Evolutionary conservation across 2,888 invertebrate genomes (phyloP).

Genomic region (Anthophora plumipes): DNA sequence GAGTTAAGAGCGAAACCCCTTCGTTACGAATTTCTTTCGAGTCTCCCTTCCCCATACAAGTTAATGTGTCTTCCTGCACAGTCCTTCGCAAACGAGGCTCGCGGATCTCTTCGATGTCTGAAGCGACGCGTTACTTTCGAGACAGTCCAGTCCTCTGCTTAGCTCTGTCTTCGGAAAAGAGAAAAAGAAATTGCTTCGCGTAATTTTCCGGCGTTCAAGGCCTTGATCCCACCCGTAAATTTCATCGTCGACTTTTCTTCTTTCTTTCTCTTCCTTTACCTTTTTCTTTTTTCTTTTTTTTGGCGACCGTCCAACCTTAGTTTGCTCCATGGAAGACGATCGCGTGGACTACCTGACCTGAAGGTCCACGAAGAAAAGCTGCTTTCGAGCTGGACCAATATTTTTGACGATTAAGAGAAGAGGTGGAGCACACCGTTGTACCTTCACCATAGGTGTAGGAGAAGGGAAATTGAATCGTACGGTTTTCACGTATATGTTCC

Average conservation of each 20-base stretch:
- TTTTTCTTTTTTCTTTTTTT: neutral
- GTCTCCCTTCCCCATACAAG: neutral
- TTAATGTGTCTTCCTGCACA: neutral
- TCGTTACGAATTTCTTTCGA: conserved; percentile 33
- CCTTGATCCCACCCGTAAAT: conserved; percentile 50
- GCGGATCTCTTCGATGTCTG: neutral
- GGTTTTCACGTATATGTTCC: conserved; percentile 45
- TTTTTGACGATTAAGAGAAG: conserved; percentile 79
- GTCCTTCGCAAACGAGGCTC: conserved; percentile 1
- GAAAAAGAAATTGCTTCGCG: conserved; percentile 53
- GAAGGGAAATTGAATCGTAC: conserved; percentile 79
- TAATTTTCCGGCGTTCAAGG: conserved; percentile 58
- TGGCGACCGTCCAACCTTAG: conserved; percentile 63
- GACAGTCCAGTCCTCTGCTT: conserved; percentile 8
- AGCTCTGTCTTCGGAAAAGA: conserved; percentile 6
- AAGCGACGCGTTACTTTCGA: conserved; percentile 34
- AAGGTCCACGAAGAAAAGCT: conserved; percentile 40
- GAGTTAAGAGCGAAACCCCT: conserved; percentile 35
- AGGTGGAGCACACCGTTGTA: conserved; percentile 26
- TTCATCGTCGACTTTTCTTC: conserved; percentile 36
- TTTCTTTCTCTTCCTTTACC: no score
- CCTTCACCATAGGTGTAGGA: no score
- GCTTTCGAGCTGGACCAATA: conserved; percentile 70
- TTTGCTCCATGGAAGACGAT: conserved; percentile 41
- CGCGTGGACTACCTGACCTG: conserved; percentile 26